These are phyloP conservation scores for Nothoprocta pentlandii DNA, from an alignment of 2,113 vertebrate species.

Conservation along the genomic window DNA sequence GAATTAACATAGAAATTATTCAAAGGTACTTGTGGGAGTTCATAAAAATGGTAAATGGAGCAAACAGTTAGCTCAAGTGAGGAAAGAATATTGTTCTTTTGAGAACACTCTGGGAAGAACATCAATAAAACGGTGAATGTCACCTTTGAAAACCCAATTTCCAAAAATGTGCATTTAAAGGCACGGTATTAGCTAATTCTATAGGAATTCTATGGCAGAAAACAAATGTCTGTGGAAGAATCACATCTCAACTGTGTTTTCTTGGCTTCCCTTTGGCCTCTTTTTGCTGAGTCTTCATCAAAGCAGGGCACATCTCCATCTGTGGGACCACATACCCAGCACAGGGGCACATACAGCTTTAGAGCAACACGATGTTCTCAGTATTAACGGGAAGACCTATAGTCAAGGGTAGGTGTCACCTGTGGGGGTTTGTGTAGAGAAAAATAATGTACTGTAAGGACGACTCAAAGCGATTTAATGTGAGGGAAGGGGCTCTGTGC, in stretches of 20 bases:
- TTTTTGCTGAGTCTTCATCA: not conserved
- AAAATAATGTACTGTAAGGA: not conserved
- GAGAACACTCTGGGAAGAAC: not conserved
- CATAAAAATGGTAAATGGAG: not conserved
- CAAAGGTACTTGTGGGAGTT: not conserved
- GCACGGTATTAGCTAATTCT: not conserved
- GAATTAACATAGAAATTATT: not conserved
- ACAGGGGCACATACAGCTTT: not conserved
- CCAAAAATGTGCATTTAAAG: not conserved
- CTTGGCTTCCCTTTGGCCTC: not conserved
- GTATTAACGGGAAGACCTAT: not conserved
- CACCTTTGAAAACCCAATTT: not conserved
- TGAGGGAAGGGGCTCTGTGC: not conserved
- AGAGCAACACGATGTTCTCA: not conserved
- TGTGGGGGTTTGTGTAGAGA: not conserved
- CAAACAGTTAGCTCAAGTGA: not conserved
- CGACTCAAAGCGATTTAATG: not conserved
- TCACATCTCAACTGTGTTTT: not conserved
- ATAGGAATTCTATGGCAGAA: not conserved
- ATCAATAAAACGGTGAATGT: not conserved
- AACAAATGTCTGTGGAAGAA: not conserved
- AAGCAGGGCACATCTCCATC: not conserved
- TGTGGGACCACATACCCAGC: not conserved
- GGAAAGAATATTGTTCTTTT: not conserved
- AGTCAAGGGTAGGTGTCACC: not conserved